Percentiles rank a stretch among this genome's conserved stretches.
These are phyloP conservation scores for Ochotona princeps DNA, from an alignment of 2,113 vertebrate species.

Conservation along the genomic window DNA sequence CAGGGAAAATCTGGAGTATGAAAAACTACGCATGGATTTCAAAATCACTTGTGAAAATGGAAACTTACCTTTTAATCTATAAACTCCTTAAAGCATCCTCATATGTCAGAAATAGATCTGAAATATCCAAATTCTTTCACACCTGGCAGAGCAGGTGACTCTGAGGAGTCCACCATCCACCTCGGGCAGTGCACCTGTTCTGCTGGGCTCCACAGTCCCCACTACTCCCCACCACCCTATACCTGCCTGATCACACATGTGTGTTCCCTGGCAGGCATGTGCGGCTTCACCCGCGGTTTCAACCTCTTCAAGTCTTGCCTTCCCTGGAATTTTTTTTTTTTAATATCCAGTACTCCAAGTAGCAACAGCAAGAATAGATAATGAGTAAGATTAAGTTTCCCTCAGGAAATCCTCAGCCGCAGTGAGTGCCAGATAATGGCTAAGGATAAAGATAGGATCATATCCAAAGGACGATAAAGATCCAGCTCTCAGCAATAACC, in stretches of 20 bases:
- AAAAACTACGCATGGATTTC: no score
- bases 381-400: conserved; percentile 58
- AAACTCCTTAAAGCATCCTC: no score
- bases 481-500: not conserved
- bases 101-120: not conserved
- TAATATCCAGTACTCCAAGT: conserved; percentile 43
- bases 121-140: not conserved
- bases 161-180: not conserved
- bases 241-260: accelerated
- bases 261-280: no score
- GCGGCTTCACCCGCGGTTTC: not conserved
- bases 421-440: conserved; percentile 56
- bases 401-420: conserved; percentile 63
- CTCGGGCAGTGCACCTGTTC: accelerated
- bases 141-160: not conserved
- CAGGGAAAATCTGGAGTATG: no score
- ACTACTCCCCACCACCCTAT: accelerated
- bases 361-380: conserved; percentile 61
- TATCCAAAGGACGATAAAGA: conserved; percentile 28
- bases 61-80: no score
- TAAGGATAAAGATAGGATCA: conserved; percentile 65
- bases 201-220: not conserved
- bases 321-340: not conserved
- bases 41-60: no score
- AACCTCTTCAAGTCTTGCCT: conserved; percentile 38